Base-by-base conservation (phyloP, 2,888 invertebrate genomes). In the Ichneumoninae sp. region DNA sequence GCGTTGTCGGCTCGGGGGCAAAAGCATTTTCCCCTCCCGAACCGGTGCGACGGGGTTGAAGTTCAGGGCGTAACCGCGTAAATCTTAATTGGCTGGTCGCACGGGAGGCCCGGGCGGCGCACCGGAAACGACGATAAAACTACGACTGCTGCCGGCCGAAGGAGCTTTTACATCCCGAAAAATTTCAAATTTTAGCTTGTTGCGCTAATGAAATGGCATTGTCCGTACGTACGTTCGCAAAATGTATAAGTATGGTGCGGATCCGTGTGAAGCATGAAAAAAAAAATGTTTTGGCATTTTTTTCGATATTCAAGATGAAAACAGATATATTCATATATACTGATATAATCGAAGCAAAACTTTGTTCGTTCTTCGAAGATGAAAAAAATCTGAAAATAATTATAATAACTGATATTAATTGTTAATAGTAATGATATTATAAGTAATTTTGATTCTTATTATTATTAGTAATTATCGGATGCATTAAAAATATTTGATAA, bases 31-130 rank as follows among this genome's bases (percentile, higher is more conserved):
- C 30, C 26, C 60, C 60, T 40, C 57, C n/a, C 44, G 60, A 30
- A 57, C 16, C n/a, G 54, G 22, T 72, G 60, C 57, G 36, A 60
- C 60, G 60, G 16, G 44, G 26, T 60, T 36, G 40, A 40, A 60
- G 60, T 60, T 72, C 60, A 26, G 72, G 60, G 33, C 54, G 80
- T 26, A 72, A 72, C 71, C 60, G 30, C 78, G 81, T 84, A 84
- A 81, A 84, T 84, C 72, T 84, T 84, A 81, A 84, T 84, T 84
- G 72, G 40, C 70, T 75, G 57, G 44, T 70, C 8, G 79, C 36
- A 26, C 60, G n/a, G 60, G 44, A 72, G 60, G 26, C 19, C 44
- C 60, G 26, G 13, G 47, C 50, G 47, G 36, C 65, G 54, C 66
- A 76, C 76, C 66, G 50, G 65, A 65, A 76, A 65, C 47, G 19